phyloP scores from a whole-genome alignment of 1,140 invertebrate genomes.

The Drosophila pallidifrons region DNA sequence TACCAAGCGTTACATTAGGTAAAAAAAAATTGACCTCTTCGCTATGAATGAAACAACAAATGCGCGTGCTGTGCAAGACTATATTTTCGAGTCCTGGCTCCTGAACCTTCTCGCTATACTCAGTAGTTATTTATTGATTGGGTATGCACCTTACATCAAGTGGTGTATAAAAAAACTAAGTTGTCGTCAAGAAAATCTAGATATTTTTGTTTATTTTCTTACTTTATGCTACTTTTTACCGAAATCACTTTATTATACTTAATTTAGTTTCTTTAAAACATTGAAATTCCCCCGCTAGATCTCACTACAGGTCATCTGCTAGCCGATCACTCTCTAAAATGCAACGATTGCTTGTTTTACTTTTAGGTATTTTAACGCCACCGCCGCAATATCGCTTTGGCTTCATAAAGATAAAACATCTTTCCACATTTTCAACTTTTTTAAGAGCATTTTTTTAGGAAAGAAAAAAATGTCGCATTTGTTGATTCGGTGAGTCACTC shows the following conservation, averaged over 20 bases:
- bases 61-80: conserved; percentile 32
- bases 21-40: conserved; percentile 45
- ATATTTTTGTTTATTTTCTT: no score
- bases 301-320: conserved; percentile 6
- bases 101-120: not conserved
- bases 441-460: conserved; percentile 53
- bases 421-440: conserved; percentile 60
- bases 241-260: not conserved
- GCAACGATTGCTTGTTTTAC: conserved; percentile 31
- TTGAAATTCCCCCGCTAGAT: no score
- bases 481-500: conserved; percentile 66
- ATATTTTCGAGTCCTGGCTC: not conserved
- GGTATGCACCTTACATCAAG: not conserved
- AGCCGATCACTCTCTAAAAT: conserved; percentile 8
- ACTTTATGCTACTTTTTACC: no score
- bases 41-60: conserved; percentile 71
- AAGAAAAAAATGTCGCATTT: conserved; percentile 41
- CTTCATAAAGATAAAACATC: conserved; percentile 79
- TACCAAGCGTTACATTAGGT: conserved; percentile 58
- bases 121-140: not conserved
- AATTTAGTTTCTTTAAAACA: not conserved
- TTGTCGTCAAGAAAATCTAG: no score
- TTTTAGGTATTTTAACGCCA: conserved; percentile 79
- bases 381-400: conserved; percentile 67
- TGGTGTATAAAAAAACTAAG: not conserved